Conservation (phyloP, 1,140 invertebrate genomes). For the Drosophila navojoa region DNA sequence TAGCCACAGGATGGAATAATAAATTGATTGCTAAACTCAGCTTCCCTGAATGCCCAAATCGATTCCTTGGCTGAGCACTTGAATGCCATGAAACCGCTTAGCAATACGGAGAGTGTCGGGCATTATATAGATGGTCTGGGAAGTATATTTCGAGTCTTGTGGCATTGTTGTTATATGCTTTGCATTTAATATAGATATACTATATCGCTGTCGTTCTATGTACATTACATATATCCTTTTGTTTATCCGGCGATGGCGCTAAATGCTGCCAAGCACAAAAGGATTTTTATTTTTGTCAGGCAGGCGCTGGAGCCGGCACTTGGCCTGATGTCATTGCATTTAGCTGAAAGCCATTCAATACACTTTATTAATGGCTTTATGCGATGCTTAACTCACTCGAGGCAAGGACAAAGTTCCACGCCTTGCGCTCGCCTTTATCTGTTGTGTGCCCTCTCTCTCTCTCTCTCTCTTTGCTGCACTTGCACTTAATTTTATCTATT, state of each 20-base stretch:
- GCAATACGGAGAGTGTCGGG: too few relatives aligned
- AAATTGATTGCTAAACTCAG: not conserved
- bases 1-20: not conserved
- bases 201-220: conserved; percentile 14
- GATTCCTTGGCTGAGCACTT: conserved; percentile 31
- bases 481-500: conserved; percentile 82
- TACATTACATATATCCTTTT: conserved; percentile 24
- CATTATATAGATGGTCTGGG: too few relatives aligned
- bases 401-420: conserved; percentile 1
- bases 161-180: too few relatives aligned
- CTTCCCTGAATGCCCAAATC: conserved; percentile 55
- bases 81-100: too few relatives aligned
- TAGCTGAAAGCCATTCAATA: conserved; percentile 63
- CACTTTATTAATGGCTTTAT: conserved; percentile 76
- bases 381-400: conserved; percentile 11
- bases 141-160: too few relatives aligned
- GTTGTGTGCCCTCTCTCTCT: conserved; percentile 57
- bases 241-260: conserved; percentile 4
- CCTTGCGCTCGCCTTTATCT: conserved; percentile 8
- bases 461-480: conserved; percentile 50
- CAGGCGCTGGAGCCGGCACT: conserved; percentile 7
- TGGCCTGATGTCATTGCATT: conserved; percentile 31
- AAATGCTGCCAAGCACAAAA: conserved; percentile 26
- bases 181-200: not conserved
- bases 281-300: conserved; percentile 1